phyloP scores from a whole-genome alignment of 2,113 vertebrate species.

The Sinocyclocheilus anophthalmus region DNA sequence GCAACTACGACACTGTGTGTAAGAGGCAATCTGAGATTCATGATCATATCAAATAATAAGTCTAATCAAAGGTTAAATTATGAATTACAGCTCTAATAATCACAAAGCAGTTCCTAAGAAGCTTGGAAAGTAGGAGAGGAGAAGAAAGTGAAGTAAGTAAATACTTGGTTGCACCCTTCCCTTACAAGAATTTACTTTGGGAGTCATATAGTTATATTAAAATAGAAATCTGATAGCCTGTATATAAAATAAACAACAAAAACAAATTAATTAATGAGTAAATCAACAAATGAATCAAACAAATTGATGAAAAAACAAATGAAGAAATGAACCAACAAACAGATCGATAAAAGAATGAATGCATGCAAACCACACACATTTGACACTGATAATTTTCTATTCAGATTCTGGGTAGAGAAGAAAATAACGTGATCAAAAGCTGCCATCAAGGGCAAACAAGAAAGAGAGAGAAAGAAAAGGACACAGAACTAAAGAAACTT shows the following conservation, averaged over 20 bases:
- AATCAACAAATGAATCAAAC: neutral
- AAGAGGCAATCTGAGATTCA: neutral
- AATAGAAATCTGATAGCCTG: neutral
- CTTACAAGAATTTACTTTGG: neutral
- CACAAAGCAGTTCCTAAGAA: neutral
- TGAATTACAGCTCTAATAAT: neutral
- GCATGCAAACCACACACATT: neutral
- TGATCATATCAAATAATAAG: neutral
- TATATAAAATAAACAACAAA: neutral
- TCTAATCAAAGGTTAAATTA: neutral
- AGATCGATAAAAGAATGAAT: neutral
- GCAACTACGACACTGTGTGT: neutral
- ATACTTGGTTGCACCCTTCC: neutral
- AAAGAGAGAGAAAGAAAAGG: neutral
- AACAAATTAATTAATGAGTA: neutral
- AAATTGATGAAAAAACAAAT: neutral
- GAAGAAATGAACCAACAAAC: neutral
- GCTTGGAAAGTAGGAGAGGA: neutral
- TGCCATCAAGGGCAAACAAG: neutral
- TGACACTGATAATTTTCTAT: neutral
- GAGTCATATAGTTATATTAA: neutral
- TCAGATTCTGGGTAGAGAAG: neutral
- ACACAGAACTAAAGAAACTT: slow-evolving; percentile 47
- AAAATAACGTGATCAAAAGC: neutral
- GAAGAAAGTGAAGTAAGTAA: slow-evolving; percentile 5